These are phyloP conservation scores for Sclerurus mexicanus DNA, from an alignment of 2,113 vertebrate species.

Conservation along the genomic window DNA sequence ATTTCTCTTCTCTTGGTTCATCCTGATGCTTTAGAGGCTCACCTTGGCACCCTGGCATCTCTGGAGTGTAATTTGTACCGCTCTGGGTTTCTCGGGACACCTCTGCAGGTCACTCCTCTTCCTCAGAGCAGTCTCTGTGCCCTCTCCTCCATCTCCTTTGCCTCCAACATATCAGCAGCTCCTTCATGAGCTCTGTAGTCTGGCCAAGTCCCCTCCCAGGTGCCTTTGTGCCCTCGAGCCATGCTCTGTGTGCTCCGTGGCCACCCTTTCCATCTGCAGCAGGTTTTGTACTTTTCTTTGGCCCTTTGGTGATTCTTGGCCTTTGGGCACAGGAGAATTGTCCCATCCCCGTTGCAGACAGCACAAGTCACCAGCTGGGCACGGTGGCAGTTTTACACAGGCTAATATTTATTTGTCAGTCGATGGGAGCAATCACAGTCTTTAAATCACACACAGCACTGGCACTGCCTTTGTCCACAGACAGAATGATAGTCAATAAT, in stretches of 20 bases:
- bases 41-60: background rate
- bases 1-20: background rate
- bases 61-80: background rate
- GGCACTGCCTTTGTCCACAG: background rate
- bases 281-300: background rate
- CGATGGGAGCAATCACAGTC: background rate
- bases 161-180: background rate
- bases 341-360: background rate
- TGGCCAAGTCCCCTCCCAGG: background rate
- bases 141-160: background rate
- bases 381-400: background rate
- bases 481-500: background rate
- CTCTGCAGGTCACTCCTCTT: background rate
- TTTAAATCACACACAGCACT: background rate
- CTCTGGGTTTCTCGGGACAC: background rate
- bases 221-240: background rate
- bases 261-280: background rate
- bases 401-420: conserved; percentile 30
- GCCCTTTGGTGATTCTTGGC: background rate
- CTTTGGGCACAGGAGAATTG: background rate
- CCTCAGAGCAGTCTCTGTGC: background rate
- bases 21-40: background rate
- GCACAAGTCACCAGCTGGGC: background rate
- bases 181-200: background rate
- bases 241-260: background rate